A percentile compares a stretch with the other conserved stretches of the same genome.
Conservation (phyloP, 2,113 vertebrate genomes). For the Atlantisia rogersi region DNA sequence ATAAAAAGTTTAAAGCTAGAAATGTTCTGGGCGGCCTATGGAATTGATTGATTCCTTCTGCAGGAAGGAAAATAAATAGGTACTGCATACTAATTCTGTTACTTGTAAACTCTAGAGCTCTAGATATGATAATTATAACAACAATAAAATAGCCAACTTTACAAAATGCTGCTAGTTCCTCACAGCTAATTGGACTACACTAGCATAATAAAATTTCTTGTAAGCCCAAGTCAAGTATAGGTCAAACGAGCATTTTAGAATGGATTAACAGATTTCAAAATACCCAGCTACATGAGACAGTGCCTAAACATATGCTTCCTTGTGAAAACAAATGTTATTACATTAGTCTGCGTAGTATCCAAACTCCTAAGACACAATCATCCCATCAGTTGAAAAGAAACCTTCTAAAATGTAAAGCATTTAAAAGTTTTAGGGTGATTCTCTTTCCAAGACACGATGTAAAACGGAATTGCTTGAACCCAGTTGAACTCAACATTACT, state of each 20-base stretch:
- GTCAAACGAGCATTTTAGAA: slow-evolving; percentile 29
- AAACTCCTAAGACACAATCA: not conserved
- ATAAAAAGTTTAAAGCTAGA: not conserved
- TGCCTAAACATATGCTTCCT: not conserved
- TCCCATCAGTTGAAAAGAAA: not conserved
- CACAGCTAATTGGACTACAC: not conserved
- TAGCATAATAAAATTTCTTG: slow-evolving; percentile 7
- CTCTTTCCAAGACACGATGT: not conserved
- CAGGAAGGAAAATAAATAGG: not conserved
- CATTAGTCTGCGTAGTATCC: not conserved
- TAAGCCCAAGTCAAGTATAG: slow-evolving; percentile 19
- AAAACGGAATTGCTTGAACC: not conserved
- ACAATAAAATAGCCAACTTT: not conserved
- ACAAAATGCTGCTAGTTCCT: slow-evolving; percentile 10
- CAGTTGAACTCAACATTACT: not conserved
- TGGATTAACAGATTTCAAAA: slow-evolving; percentile 33
- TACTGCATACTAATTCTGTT: not conserved
- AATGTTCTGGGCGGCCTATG: not conserved
- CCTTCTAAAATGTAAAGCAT: not conserved
- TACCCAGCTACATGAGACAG: not conserved
- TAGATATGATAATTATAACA: not conserved
- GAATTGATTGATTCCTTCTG: not conserved
- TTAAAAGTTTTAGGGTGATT: not conserved
- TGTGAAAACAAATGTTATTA: not conserved
- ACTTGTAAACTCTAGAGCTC: not conserved